Base-by-base conservation (phyloP, 2,797 vertebrate genomes). In the Harpagifer antarcticus region DNA sequence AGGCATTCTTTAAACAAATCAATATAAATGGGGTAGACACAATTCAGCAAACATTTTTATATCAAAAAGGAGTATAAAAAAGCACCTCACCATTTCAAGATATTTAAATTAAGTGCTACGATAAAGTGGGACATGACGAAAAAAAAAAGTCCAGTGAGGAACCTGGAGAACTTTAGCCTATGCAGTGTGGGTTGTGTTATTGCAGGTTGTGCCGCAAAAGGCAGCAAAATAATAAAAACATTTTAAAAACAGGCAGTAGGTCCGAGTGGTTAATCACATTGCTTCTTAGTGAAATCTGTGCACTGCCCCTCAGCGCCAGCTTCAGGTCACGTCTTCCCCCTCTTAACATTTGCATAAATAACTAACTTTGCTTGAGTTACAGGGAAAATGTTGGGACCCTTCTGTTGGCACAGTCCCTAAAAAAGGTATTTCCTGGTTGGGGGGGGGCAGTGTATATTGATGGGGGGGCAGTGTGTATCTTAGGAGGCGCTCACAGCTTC, bases 401-500 rank as follows among this genome's bases (percentile, higher is more conserved):
- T 42, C 48, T 48, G 72, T 20, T 59, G 83, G 27, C 0, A 1
- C 3, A 7, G 47, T 77, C 23, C 68, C 42, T 48, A 57, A 27
- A 45, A 50, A 50, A 77, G 33, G 20, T 0, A 7, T 64, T 65
- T 72, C 78, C 58, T 55, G 1, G 20, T 33, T 5, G 68, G 55
- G 7, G 72, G 76, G 57, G 13, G 80, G 23, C 31, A 53, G 27
- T 0, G 71, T 79, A 47, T 0, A 53, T 78, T 57, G 3, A 0
- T 23, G 2, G 16, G 50, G 61, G 44, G 73, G 75, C 14, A 44
- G 81, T 70, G 70, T 71, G 68, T 68, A 64, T 58, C 0, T 11
- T 1, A 37, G 47, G 61, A 2, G 40, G 60, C 3, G 59, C 72
- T 98, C 88, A 97, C 59, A 95, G 88, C 76, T 98, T 98, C 94